Conservation (phyloP, 2,113 vertebrate genomes). For the Condylura cristata region DNA sequence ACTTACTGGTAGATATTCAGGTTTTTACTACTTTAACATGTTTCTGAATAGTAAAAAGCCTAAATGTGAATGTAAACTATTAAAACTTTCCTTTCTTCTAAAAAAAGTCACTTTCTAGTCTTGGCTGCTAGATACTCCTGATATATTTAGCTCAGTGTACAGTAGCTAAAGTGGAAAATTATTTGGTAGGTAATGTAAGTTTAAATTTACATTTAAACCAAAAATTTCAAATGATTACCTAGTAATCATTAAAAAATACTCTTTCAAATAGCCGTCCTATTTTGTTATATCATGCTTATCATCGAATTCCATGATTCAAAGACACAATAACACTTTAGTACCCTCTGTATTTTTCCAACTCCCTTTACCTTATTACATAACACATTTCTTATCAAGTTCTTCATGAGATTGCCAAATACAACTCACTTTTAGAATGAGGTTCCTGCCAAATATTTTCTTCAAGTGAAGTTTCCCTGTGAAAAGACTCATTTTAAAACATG, state of each 20-base stretch:
- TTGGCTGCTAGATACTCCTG: not conserved
- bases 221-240: constrained; percentile 46
- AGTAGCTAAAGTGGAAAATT: constrained; percentile 7
- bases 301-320: constrained; percentile 52
- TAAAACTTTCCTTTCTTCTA: not conserved
- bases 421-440: constrained; percentile 78
- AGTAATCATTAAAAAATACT: constrained; percentile 20
- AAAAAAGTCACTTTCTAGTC: not conserved
- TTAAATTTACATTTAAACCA: constrained; percentile 47
- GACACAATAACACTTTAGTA: not conserved
- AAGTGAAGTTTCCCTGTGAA: constrained; percentile 76
- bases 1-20: constrained; percentile 28
- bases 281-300: not conserved
- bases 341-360: not conserved
- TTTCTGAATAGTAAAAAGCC: constrained; percentile 30
- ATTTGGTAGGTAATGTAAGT: constrained; percentile 15
- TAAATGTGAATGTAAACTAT: constrained; percentile 16
- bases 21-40: constrained; percentile 10
- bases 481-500: constrained; percentile 50
- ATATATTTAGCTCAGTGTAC: not conserved
- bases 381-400: constrained; percentile 9
- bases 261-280: constrained; percentile 16
- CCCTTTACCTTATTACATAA: constrained; percentile 9
- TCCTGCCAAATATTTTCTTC: constrained; percentile 70
- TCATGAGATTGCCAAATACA: not conserved